Conservation (phyloP, 2,797 vertebrate species). For the Thunnus albacares region DNA sequence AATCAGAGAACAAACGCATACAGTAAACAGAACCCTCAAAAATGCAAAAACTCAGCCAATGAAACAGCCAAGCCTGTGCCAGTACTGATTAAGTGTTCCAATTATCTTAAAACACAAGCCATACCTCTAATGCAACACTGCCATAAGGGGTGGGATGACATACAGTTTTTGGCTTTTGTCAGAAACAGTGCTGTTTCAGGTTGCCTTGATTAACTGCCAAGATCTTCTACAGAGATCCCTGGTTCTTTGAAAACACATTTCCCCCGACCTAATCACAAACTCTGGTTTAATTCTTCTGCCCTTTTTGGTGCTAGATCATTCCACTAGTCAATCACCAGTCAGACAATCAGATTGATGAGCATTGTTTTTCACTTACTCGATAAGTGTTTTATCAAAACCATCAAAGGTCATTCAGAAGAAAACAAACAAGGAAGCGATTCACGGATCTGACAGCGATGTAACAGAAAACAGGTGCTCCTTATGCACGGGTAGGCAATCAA, state of each 20-base stretch:
- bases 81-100: constrained; percentile 57
- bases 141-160: constrained; percentile 20
- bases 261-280: neutral
- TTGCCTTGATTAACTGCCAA: constrained; percentile 75
- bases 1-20: constrained; percentile 47
- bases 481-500: neutral
- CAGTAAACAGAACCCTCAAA: constrained; percentile 50
- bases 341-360: neutral
- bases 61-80: constrained; percentile 36
- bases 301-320: constrained; percentile 22
- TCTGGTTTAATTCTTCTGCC: constrained; percentile 32
- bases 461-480: neutral
- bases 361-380: neutral
- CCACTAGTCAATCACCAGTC: constrained; percentile 8
- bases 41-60: constrained; percentile 47
- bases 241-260: constrained; percentile 34
- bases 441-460: neutral
- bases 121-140: constrained; percentile 56
- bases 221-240: constrained; percentile 63
- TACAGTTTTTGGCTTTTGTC: constrained; percentile 83
- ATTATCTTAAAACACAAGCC: constrained; percentile 48
- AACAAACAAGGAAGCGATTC: neutral
- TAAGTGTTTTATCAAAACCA: constrained; percentile 5
- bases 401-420: neutral
- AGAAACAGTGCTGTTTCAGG: constrained; percentile 74